These are phyloP conservation scores for Trichonephila inaurata DNA, from an alignment of 1,140 invertebrate genomes.

Conservation along the genomic window DNA sequence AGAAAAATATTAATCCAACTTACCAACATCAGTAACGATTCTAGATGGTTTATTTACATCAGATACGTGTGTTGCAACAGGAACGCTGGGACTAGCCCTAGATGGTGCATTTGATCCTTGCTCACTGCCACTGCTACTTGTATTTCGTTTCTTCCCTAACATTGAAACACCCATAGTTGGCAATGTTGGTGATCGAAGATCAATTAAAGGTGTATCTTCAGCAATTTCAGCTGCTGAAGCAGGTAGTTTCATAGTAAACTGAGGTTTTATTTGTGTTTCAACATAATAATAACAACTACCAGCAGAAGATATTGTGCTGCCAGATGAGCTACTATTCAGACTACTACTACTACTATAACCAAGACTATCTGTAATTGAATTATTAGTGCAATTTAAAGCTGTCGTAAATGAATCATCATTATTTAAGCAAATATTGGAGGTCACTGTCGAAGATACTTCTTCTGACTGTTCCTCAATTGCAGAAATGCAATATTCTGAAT, in stretches of 20 bases:
- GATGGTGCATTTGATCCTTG: conserved; percentile 71
- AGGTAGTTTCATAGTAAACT: conserved; percentile 67
- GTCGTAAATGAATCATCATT: conserved; percentile 66
- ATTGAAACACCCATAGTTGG: conserved; percentile 77
- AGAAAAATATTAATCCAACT: neutral
- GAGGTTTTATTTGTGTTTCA: conserved; percentile 62
- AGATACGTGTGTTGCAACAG: neutral
- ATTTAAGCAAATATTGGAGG: conserved; percentile 5
- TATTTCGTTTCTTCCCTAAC: conserved; percentile 74
- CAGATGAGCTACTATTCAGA: conserved; percentile 63
- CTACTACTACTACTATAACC: conserved; percentile 70
- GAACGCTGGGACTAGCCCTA: conserved; percentile 58
- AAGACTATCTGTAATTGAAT: conserved; percentile 54
- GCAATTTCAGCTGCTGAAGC: conserved; percentile 37
- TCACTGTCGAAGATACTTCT: conserved; percentile 43
- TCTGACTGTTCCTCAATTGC: conserved; percentile 33
- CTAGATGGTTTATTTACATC: conserved; percentile 56
- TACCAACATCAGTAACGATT: conserved; percentile 73
- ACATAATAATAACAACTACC: conserved; percentile 74
- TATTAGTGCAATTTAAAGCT: conserved; percentile 45
- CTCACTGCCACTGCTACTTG: conserved; percentile 71
- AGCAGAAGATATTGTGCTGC: conserved; percentile 66
- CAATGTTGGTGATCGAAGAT: conserved; percentile 48
- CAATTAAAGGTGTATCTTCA: conserved; percentile 60
- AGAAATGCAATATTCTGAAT: conserved; percentile 33